Base-by-base conservation (phyloP, 2,113 vertebrate species). In the Psittacus erithacus region DNA sequence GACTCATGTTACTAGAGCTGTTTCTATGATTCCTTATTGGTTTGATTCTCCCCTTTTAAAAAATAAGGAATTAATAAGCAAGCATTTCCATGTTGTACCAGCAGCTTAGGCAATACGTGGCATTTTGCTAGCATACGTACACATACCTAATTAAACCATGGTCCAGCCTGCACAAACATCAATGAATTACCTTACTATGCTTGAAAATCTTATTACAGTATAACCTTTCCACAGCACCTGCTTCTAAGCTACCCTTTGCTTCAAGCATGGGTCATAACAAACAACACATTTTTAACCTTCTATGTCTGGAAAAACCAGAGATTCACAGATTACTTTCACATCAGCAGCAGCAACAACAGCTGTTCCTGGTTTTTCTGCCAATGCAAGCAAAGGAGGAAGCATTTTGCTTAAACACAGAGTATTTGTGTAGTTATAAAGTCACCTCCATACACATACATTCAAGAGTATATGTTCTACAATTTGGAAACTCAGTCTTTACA, bases 261-360 rank as follows among this genome's bases (percentile, higher is more conserved):
- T 95, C 29, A 23, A 59, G 73, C 35, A 35, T 53, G 38, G 69
- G 53, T 43, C 65, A 50, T 71, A 86, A 63, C 38, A 91, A 91
- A 78, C 38, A 88, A 25, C 1, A 20, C 39, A 67, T 64, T 87
- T 94, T 79, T 69, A 94, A 91, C 46, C 55, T 90, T 74, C 74
- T 35, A 79, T 18, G 35, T 69, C 81, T 91, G 87, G 47, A 82
- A 71, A 91, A 87, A 79, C 20, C 23, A 60, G 11, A 35, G 65
- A 87, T 91, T 89, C 7, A 3, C 52, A 75, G 75, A 87, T 87
- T 78, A 73, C 73, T 91, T 93, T 87, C 67, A 29, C 29, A 91
- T 52, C 39, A 93, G 70, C 62, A 93, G 75, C 49, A 85, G 77
- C 57, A 85, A 20, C 17, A 62, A 92, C 90, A 95, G 85, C 78